These are phyloP conservation scores for Anoplius nigerrimus DNA, from an alignment of 2,888 invertebrate genomes.

Conservation along the genomic window DNA sequence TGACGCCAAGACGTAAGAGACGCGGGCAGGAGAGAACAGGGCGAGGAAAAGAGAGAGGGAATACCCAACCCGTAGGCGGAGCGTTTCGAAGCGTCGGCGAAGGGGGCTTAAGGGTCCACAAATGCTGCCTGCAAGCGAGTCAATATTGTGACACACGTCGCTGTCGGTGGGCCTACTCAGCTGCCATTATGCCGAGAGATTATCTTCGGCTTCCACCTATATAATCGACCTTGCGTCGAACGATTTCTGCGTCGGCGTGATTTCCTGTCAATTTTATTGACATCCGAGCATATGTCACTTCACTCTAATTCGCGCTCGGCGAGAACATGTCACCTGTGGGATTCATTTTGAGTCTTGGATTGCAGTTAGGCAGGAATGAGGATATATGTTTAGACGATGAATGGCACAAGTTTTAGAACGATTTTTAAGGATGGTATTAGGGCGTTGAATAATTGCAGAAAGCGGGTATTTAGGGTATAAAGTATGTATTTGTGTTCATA, in stretches of 20 bases:
- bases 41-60: conserved; percentile 4
- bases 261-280: conserved; percentile 23
- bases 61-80: conserved; percentile 36
- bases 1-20: neutral
- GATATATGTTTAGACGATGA: too few relatives aligned
- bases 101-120: conserved; percentile 29
- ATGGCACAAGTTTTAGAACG: too few relatives aligned
- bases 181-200: conserved; percentile 37
- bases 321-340: too few relatives aligned
- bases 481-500: too few relatives aligned
- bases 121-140: conserved; percentile 32
- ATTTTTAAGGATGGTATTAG: too few relatives aligned
- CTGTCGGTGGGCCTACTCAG: conserved; percentile 30
- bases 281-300: conserved; percentile 1
- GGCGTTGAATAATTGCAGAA: too few relatives aligned
- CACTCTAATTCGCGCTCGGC: conserved; percentile 5
- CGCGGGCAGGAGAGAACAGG: neutral
- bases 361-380: too few relatives aligned
- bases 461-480: too few relatives aligned
- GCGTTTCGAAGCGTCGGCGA: conserved; percentile 25
- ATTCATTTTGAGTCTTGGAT: too few relatives aligned
- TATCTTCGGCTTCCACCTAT: conserved; percentile 36
- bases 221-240: conserved; percentile 34
- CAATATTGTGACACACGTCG: conserved; percentile 54
- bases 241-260: conserved; percentile 14